These are phyloP conservation scores for Bimastos eiseni DNA, from an alignment of 2,888 invertebrate genomes.

Conservation along the genomic window DNA sequence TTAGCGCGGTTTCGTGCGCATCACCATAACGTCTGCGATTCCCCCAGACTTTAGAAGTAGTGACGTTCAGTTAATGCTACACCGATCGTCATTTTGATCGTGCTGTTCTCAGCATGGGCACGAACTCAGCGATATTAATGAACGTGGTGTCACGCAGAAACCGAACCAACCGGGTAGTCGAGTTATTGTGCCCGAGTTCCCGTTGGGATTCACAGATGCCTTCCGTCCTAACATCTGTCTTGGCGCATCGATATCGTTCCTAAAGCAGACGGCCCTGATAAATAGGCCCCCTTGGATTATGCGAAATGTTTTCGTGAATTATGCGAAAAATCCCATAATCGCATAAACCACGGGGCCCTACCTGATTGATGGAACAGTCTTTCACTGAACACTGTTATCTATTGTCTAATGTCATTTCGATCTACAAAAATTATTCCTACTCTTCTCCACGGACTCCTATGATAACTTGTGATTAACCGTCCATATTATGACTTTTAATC, in stretches of 20 bases:
- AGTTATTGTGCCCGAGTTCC: background rate
- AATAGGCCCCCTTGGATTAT: too few species aligned
- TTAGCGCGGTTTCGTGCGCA: background rate
- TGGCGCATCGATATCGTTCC: background rate
- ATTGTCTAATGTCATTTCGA: background rate
- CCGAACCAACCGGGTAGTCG: background rate
- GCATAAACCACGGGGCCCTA: too few species aligned
- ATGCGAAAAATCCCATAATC: too few species aligned
- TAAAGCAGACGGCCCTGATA: background rate
- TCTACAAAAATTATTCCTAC: background rate
- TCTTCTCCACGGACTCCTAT: too few species aligned
- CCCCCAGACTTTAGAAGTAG: background rate
- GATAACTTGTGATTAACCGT: background rate
- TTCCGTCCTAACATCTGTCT: background rate
- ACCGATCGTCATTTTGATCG: background rate
- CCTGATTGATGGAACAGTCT: too few species aligned
- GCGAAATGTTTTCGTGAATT: too few species aligned
- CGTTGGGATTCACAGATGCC: background rate
- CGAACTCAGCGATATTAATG: background rate
- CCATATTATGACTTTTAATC: background rate
- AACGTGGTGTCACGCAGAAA: background rate
- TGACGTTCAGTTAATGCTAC: background rate
- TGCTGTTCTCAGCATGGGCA: background rate
- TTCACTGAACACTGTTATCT: background rate
- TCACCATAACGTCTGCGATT: background rate